Conservation (phyloP, 2,888 invertebrate species). For the Candidula unifasciata region DNA sequence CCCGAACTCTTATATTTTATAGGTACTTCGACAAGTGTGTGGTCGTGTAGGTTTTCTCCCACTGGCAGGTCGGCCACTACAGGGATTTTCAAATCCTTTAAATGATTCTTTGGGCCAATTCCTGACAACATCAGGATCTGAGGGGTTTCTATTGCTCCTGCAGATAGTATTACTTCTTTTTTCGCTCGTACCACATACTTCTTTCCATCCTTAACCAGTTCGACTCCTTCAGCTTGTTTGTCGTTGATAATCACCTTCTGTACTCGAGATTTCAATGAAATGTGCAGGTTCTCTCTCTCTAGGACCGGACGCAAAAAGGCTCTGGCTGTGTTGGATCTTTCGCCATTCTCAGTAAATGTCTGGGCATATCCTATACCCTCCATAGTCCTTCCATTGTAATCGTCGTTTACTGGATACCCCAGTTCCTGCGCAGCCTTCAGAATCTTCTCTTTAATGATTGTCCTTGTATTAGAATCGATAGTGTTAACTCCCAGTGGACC, state of each 20-base stretch:
- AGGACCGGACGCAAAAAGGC: slow-evolving; percentile 70
- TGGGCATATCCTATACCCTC: slow-evolving; percentile 59
- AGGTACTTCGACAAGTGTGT: neutral
- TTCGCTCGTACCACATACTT: slow-evolving; percentile 23
- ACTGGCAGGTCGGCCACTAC: slow-evolving; percentile 16
- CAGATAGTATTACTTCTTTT: slow-evolving; percentile 42
- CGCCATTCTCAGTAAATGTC: slow-evolving; percentile 65
- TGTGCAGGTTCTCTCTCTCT: slow-evolving; percentile 63
- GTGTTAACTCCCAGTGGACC: slow-evolving; percentile 6
- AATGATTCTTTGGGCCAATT: slow-evolving; percentile 40
- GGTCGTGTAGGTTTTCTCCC: slow-evolving; percentile 36
- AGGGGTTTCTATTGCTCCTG: slow-evolving; percentile 35
- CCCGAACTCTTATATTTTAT: neutral
- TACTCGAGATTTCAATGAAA: slow-evolving; percentile 55
- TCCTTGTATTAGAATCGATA: neutral
- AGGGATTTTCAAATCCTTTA: slow-evolving; percentile 19
- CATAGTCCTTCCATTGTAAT: slow-evolving; percentile 31
- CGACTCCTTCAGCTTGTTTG: slow-evolving; percentile 24
- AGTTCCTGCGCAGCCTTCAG: slow-evolving; percentile 2
- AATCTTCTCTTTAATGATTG: neutral
- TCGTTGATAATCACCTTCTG: slow-evolving; percentile 15
- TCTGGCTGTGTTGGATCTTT: slow-evolving; percentile 69
- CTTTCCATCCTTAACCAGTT: slow-evolving; percentile 12
- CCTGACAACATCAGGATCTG: slow-evolving; percentile 49
- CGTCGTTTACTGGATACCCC: slow-evolving; percentile 20